Base-by-base conservation (phyloP, 2,888 invertebrate genomes). In the Pantelozetes paolii region DNA sequence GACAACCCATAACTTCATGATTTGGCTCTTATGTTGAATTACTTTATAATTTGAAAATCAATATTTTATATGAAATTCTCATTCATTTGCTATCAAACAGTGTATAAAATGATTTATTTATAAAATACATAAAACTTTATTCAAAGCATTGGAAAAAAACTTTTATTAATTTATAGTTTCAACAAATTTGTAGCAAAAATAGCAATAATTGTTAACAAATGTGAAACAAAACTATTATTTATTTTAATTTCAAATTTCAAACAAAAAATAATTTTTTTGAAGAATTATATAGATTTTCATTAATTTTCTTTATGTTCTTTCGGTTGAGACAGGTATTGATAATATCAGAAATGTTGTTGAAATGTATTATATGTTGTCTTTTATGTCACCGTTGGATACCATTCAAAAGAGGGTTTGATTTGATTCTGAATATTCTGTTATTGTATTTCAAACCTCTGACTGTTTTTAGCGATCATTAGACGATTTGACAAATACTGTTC, bases 1-100 rank as follows among this genome's bases (percentile, higher is more conserved):
- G 42, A 69, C 69, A 69, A 42, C 69, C 69, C 69, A 69, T 69
- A 45, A 69, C 69, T 67, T 67, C 67, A 69, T 69, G 69, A 18
- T 45, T 64, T 64, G 15, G 30, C 57, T 28, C 15, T 57, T 57
- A 30, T 28, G 2, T 13, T 11, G 30, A 57, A 30, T 18, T 15
- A 30, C 13, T 30, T 15, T 15, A 45, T 45, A 45, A 36, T 8
- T n/a, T 2, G 18, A 57, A 13, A 57, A 28, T 23, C 26, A 54
- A 54, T 6, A 9, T 13, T 26, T 26, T 23, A 26, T 11, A 57
- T 57, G 2, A 30, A 1, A 28, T 54, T 26, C 13, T 13, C 11
- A 28, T 9, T 13, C 28, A 57, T 28, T 28, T 28, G 28, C 28
- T 57, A 6, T 18, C 2, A 57, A 26, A 26, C 15, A 54, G 18